Evolutionary conservation across 1,140 invertebrate genomes (phyloP), one percentile per base, ranked within the genome.

Genomic region (Diorhabda carinulata): DNA sequence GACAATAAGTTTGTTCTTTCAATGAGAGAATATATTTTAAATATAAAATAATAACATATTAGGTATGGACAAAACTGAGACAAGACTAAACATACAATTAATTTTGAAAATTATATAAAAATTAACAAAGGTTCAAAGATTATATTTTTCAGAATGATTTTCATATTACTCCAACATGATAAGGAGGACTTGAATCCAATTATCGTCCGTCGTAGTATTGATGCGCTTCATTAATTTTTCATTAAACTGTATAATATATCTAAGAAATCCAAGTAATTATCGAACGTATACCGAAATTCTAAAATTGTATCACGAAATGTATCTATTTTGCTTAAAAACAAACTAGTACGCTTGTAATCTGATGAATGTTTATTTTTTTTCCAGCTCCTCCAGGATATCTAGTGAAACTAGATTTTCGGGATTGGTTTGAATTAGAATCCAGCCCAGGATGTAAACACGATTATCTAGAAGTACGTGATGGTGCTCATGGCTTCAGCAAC

Each of bases 381-480:
- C 64, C 86, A 94, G 93, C 93, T 67, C 88, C 88, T 10, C 81
- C 83, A 70, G 91, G 90, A 10, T 87, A 92, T 83, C 81, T 90
- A 44, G 85, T 95, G 58, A 86, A 87, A 70, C 83, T 96, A 73
- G 92, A 95, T 80, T 95, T 95, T 82, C 85, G 92, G 58, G 92
- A 94, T 79, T 84, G 85, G 67, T 96, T 96, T 81, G 81, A 89
- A 63, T 83, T 96, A 66, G 94, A 96, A 81, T 85, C 87, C 41
- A 88, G 88, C 44, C 81, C 87, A 9, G 85, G 87, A 52, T 96
- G 94, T 80, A 86, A 87, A 80, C 93, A 91, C 82, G 94, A 96
- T 82, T 93, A 86, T 81, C 82, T 96, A 56, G 93, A 95, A 80
- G 87, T 94, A 41, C 84, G 92, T 42, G 92, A 96, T 77, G 94